Conservation (phyloP, 2,888 invertebrate species). For the Brachyptera risi region DNA sequence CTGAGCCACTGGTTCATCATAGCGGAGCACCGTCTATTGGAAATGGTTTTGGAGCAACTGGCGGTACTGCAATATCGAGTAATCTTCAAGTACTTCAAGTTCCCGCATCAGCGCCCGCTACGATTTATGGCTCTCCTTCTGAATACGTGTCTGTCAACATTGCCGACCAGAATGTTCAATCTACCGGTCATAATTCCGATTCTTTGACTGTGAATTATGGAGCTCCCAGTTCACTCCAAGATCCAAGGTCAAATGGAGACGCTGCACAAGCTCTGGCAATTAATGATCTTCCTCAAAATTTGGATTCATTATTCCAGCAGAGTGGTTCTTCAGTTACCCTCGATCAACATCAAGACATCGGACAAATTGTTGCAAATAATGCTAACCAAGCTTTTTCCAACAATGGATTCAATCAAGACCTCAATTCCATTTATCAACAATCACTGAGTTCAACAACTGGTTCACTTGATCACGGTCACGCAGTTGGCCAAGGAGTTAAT, state of each 20-base stretch:
- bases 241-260: not conserved
- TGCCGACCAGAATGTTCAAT: not conserved
- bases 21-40: slow-evolving; percentile 12
- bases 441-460: slow-evolving; percentile 40
- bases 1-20: slow-evolving; percentile 9
- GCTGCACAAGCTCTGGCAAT: slow-evolving; percentile 8
- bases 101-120: slow-evolving; percentile 16
- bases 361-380: not conserved
- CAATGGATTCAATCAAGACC: not conserved
- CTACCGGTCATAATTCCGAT: not conserved
- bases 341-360: not conserved
- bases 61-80: slow-evolving; percentile 15
- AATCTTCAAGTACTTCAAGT: slow-evolving; percentile 14
- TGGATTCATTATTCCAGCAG: not conserved
- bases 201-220: not conserved
- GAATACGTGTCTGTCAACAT: too few species aligned
- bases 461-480: slow-evolving; percentile 38
- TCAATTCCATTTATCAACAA: slow-evolving; percentile 35
- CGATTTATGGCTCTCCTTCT: slow-evolving; percentile 22
- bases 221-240: not conserved
- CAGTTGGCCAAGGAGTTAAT: slow-evolving; percentile 31
- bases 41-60: not conserved
- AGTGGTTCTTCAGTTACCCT: not conserved
- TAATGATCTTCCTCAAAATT: not conserved
- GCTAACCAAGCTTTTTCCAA: not conserved